These are phyloP conservation scores for Sminthopsis crassicaudata DNA, from an alignment of 2,113 vertebrate genomes.

Conservation along the genomic window DNA sequence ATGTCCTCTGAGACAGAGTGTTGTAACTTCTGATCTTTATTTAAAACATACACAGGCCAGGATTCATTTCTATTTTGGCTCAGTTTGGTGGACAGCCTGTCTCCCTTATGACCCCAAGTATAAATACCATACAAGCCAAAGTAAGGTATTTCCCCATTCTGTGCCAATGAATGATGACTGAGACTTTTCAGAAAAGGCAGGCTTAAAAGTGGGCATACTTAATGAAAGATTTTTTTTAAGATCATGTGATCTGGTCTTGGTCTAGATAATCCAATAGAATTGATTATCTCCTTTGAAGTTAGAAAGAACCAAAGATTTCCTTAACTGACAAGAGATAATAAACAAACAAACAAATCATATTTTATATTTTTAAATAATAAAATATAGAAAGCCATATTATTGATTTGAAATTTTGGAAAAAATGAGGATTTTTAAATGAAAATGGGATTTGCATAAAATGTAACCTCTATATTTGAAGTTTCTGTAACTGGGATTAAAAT, in stretches of 20 bases:
- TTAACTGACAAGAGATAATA: background rate
- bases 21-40: slow-evolving; percentile 58
- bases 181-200: slow-evolving; percentile 8
- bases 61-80: slow-evolving; percentile 66
- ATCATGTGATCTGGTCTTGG: background rate
- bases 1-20: slow-evolving; percentile 4
- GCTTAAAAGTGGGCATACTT: slow-evolving; percentile 14
- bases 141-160: slow-evolving; percentile 1
- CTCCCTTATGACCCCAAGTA: slow-evolving; percentile 36
- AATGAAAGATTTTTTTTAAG: background rate
- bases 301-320: background rate
- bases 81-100: slow-evolving; percentile 57
- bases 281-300: background rate
- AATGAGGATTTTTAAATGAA: background rate
- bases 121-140: slow-evolving; percentile 20
- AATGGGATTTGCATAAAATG: background rate
- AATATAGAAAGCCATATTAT: background rate
- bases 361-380: background rate
- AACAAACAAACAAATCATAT: background rate
- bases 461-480: background rate
- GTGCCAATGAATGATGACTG: background rate
- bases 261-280: background rate
- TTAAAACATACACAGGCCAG: slow-evolving; percentile 46
- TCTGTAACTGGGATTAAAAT: background rate
- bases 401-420: background rate